phyloP scores from a whole-genome alignment of 2,113 vertebrate species.

The Antechinus stuartii region DNA sequence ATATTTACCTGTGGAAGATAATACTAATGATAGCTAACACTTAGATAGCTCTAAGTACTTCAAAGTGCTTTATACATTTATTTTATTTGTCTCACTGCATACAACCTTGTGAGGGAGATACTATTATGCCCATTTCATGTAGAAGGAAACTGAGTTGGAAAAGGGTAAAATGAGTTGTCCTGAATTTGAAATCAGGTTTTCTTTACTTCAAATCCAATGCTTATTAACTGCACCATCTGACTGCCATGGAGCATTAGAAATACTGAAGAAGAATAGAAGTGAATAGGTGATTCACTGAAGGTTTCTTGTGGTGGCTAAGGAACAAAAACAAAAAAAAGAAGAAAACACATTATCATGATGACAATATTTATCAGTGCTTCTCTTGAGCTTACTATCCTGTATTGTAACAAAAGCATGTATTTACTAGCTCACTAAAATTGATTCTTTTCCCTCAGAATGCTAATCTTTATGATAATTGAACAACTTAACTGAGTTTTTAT shows the following conservation, averaged over 20 bases:
- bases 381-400: slow-evolving; percentile 30
- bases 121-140: too few species aligned
- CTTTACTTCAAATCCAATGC: too few species aligned
- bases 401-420: not conserved
- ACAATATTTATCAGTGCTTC: slow-evolving; percentile 42
- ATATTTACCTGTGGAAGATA: too few species aligned
- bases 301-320: slow-evolving; percentile 81
- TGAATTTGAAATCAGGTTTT: too few species aligned
- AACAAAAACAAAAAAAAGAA: slow-evolving; percentile 63
- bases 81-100: too few species aligned
- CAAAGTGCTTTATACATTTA: too few species aligned
- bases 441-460: slow-evolving; percentile 18
- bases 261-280: slow-evolving; percentile 64
- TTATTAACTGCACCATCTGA: not conserved
- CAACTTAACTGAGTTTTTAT: slow-evolving; percentile 9
- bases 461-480: not conserved
- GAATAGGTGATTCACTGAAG: slow-evolving; percentile 84
- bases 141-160: too few species aligned
- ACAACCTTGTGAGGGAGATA: too few species aligned
- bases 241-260: not conserved
- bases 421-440: slow-evolving; percentile 9
- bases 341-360: slow-evolving; percentile 77
- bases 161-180: too few species aligned
- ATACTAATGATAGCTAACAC: too few species aligned
- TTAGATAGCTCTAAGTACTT: too few species aligned